These are phyloP conservation scores for Cichladusa arquata DNA, from an alignment of 2,113 vertebrate species.

Conservation along the genomic window DNA sequence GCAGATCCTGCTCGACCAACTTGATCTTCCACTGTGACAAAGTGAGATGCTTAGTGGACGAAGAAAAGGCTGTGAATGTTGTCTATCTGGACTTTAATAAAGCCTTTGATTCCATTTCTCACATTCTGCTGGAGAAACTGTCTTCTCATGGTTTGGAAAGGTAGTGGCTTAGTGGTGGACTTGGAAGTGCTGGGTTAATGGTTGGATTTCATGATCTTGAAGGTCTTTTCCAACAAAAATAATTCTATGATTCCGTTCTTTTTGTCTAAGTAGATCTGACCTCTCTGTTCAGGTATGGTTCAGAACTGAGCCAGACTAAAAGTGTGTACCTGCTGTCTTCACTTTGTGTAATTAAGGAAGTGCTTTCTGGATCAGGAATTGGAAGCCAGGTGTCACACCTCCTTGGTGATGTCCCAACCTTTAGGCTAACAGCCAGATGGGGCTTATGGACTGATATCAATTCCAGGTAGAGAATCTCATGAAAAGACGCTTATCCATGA, in stretches of 20 bases:
- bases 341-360: neutral
- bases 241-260: neutral
- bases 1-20: neutral
- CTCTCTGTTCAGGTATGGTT: neutral
- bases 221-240: neutral
- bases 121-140: neutral
- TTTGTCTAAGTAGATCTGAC: neutral
- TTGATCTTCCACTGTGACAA: neutral
- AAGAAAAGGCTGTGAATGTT: neutral
- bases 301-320: neutral
- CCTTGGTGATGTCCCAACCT: fast-evolving
- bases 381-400: neutral
- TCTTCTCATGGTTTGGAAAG: neutral
- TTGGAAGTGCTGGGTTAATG: neutral
- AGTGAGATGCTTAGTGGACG: no score
- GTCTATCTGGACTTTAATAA: neutral
- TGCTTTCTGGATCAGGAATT: neutral
- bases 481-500: neutral
- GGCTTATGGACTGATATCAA: fast-evolving
- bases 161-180: neutral
- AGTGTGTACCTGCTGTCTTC: neutral
- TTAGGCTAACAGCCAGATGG: neutral
- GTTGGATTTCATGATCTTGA: neutral
- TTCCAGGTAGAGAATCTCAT: neutral
- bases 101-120: neutral